phyloP scores from a whole-genome alignment of 2,113 vertebrate genomes.

The Heptranchias perlo region DNA sequence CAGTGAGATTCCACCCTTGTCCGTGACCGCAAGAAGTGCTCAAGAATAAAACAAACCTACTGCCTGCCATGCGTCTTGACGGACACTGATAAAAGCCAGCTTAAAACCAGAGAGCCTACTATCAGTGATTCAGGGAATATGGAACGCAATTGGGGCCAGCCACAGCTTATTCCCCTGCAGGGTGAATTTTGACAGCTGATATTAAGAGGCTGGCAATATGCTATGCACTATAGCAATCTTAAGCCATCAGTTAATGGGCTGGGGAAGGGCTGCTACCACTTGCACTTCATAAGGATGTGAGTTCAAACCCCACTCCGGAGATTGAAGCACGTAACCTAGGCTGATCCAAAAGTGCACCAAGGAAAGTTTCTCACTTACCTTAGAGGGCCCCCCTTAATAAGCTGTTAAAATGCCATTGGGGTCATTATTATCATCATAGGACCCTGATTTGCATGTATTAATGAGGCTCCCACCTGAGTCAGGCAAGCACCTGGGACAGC shows the following conservation, averaged over 20 bases:
- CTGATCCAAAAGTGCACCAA: background rate
- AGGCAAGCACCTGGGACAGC: background rate
- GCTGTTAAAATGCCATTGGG: background rate
- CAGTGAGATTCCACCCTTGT: background rate
- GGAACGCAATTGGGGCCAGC: background rate
- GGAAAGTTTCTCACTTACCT: background rate
- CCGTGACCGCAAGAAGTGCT: background rate
- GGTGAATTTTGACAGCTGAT: slow-evolving; percentile 26
- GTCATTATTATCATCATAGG: background rate
- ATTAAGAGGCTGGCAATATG: background rate
- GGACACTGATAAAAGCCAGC: background rate
- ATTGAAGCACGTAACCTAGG: background rate
- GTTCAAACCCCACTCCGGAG: background rate
- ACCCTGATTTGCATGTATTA: background rate
- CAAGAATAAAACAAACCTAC: slow-evolving; percentile 17
- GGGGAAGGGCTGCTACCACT: no score
- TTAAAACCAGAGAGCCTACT: background rate
- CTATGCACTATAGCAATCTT: background rate
- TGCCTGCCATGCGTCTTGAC: background rate
- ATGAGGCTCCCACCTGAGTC: background rate
- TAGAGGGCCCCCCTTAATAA: background rate
- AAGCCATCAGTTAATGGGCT: background rate
- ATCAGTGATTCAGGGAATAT: background rate
- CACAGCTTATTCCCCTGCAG: background rate
- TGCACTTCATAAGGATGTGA: background rate